Conservation (phyloP, 1,140 invertebrate genomes). For the Nixonia krombeini region DNA sequence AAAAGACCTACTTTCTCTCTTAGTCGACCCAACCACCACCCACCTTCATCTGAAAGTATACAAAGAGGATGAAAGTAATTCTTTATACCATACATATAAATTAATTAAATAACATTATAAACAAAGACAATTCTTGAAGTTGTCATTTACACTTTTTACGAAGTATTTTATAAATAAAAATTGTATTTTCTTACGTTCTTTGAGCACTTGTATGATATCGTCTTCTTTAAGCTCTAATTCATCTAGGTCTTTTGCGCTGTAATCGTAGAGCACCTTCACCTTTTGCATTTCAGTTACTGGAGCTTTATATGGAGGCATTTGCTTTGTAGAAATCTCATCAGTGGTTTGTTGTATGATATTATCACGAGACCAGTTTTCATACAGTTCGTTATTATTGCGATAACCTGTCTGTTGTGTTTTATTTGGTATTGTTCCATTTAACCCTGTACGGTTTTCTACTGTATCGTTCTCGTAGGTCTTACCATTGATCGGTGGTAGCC, state of each 20-base stretch:
- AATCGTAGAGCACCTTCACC: constrained; percentile 77
- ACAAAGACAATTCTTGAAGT: no score
- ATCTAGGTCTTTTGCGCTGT: constrained; percentile 79
- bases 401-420: no score
- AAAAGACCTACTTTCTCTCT: constrained; percentile 77
- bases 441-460: no score
- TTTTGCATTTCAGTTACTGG: constrained; percentile 73
- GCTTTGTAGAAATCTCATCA: no score
- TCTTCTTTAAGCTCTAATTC: constrained; percentile 78
- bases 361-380: constrained; percentile 26
- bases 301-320: no score
- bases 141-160: no score
- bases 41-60: constrained; percentile 75
- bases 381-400: constrained; percentile 21
- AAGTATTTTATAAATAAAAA: no score
- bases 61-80: no score
- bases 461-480: constrained; percentile 1
- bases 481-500: constrained; percentile 37
- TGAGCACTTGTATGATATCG: constrained; percentile 77
- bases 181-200: constrained; percentile 74
- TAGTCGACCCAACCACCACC: constrained; percentile 80
- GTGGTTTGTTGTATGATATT: constrained; percentile 44
- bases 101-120: constrained; percentile 15
- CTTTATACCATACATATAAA: neutral
- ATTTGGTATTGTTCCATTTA: constrained; percentile 3